Base-by-base conservation (phyloP, 2,113 vertebrate genomes). In the Myiopsitta monachus region DNA sequence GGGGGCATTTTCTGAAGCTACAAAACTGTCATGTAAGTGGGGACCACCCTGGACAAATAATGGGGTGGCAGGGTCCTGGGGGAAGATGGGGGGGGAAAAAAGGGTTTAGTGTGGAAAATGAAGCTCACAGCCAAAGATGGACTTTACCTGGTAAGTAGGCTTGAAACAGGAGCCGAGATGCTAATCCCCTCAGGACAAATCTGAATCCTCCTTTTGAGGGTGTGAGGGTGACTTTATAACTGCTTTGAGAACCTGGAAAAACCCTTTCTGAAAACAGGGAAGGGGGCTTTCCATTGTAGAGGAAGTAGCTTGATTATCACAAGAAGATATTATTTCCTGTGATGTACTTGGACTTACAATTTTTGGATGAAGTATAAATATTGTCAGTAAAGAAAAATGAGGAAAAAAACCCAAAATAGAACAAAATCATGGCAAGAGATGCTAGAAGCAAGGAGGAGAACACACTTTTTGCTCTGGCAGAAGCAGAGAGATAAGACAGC, bases 111-210 rank as follows among this genome's bases (percentile, higher is more conserved):
- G 23, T 69, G 54, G 66, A 94, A 92, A 92, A 79, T 73, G 41
- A 87, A 87, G 59, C 57, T 96, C 30, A 22, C 9, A 73, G 66
- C 62, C 67, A 66, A 85, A 87, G 69, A 85, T 66, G 66, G 44
- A 66, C n/a, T 87, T 91, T 91, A 84, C 69, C 57, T 76, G 83
- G 39, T 91, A 94, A 92, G 33, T 39, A 62, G 38, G 30, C 80
- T 92, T 92, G 88, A 95, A 96, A 84, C 47, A 62, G 18, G 62
- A 95, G 23, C 39, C 66, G 77, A 62, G 88, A 87, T 82, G 28
- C 16, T 95, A 79, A 93, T 87, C 77, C 52, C 22, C 41, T 73
- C 41, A 79, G 52, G 77, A 82, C 30, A 82, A 52, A 82, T 55
- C 23, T 87, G 87, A 94, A 62, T 96, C 19, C 28, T 95, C 18